Percentiles rank a stretch among this genome's conserved stretches.
Evolutionary conservation across 1,140 invertebrate genomes (phyloP).

Genomic region (Ctenoplectra terminalis): DNA sequence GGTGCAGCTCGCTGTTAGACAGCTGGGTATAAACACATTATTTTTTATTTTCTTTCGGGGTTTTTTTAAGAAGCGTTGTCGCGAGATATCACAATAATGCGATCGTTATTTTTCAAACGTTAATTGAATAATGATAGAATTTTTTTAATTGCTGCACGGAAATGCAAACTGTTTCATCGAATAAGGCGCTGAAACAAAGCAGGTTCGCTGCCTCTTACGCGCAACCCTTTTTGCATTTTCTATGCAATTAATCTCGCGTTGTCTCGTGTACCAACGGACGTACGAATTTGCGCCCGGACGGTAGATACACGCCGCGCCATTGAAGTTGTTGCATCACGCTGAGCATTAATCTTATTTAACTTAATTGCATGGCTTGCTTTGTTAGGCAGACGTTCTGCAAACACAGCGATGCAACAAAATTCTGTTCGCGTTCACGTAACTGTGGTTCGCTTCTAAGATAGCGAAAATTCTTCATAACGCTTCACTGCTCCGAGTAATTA

Average conservation of each 20-base stretch:
- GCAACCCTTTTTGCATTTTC: conserved; percentile 31
- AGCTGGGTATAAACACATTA: conserved; percentile 36
- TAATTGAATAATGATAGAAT: background rate
- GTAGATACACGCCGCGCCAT: conserved; percentile 22
- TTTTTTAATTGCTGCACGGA: background rate
- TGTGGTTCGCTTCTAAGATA: background rate
- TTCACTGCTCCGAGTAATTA: too few species aligned
- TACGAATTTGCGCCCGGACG: conserved; percentile 35
- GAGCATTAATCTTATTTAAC: conserved; percentile 55
- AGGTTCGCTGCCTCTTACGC: conserved; percentile 24
- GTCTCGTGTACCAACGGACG: conserved; percentile 14
- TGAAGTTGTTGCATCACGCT: conserved; percentile 42
- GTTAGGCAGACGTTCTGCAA: conserved; percentile 16
- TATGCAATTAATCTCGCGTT: conserved; percentile 53
- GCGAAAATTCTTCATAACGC: background rate
- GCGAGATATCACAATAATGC: background rate
- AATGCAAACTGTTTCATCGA: background rate
- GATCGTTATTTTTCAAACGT: background rate
- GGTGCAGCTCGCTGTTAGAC: conserved; percentile 9
- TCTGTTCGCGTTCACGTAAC: background rate
- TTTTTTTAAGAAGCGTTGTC: background rate
- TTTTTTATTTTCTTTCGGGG: background rate
- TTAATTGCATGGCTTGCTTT: conserved; percentile 48
- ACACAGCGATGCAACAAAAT: conserved; percentile 28
- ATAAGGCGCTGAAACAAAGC: background rate